A percentile compares a stretch with the other conserved stretches of the same genome.
Evolutionary conservation across 2,888 invertebrate genomes (phyloP).

Genomic region (Pachycephus smyrnensis): DNA sequence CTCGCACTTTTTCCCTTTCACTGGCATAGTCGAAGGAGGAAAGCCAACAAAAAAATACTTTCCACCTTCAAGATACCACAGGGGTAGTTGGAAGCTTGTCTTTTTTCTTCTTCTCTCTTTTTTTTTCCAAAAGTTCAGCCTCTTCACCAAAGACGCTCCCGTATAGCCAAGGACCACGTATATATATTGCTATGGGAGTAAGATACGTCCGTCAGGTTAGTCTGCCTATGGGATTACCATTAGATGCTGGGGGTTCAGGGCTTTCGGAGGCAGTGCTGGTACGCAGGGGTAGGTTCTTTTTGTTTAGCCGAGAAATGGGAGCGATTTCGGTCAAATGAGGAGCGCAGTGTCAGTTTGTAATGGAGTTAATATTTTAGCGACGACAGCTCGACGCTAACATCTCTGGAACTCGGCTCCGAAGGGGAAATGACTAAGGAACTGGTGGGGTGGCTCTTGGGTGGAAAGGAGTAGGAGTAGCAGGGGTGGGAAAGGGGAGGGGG

Average conservation of each 20-base stretch:
- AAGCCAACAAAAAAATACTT: no score
- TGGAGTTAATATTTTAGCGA: conserved; percentile 48
- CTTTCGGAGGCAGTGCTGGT: background rate
- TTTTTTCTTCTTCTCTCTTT: no score
- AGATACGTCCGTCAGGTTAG: no score
- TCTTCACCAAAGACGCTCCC: no score
- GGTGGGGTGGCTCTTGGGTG: conserved; percentile 1
- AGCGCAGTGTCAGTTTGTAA: conserved; percentile 39
- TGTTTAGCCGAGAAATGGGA: conserved; percentile 35
- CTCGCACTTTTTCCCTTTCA: background rate
- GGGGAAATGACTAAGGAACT: conserved; percentile 25
- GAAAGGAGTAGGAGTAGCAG: no score
- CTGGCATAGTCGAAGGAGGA: no score
- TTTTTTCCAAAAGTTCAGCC: no score
- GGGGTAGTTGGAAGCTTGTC: background rate
- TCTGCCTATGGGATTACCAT: no score
- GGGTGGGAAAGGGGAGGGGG: conserved; percentile 23
- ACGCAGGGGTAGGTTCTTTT: background rate
- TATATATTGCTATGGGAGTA: no score
- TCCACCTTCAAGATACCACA: background rate
- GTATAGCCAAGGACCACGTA: no score
- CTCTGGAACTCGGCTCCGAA: conserved; percentile 27
- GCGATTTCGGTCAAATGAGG: conserved; percentile 42
- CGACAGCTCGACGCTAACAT: conserved; percentile 21
- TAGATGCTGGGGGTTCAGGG: no score